Base-by-base conservation (phyloP, 2,888 invertebrate genomes). In the Schizaphis graminum region DNA sequence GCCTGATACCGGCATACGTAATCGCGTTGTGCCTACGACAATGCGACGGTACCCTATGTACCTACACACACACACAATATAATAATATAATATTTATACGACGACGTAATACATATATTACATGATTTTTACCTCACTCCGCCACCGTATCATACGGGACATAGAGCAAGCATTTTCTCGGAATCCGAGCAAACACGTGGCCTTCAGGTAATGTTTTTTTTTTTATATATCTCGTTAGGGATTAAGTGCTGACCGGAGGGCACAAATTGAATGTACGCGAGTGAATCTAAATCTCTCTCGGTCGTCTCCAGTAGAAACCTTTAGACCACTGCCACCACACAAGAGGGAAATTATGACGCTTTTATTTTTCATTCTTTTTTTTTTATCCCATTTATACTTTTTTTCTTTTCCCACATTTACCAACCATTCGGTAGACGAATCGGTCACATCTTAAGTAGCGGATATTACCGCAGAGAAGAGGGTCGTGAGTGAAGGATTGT, bases 321-420 rank as follows among this genome's bases (percentile, higher is more conserved):
- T 53, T 77, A 35, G 35, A 16, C 77, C 5, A 16, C 24, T 5
- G 47, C 88, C 26, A 0, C n/a, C 3, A n/a, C 86, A 67, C 49
- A 41, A 92, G 88, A 88, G 88, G 67, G 88, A 53, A 92, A 92
- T 88, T 92, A 92, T 88, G 88, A 92, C 67, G 92, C 88, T 88
- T 92, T 92, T 67, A 92, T 87, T 92, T 86, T 86, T 86, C 57
- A 24, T n/a, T n/a, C 8, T 4, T n/a, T 61, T n/a, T 7, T 47
- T n/a, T 61, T 35, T 8, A 61, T 61, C n/a, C 44, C 90, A 67
- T 90, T 90, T 90, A 67, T 90, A 90, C 47, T 26, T 91, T 91
- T 47, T 57, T 89, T 21, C 47, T 28, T 53, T 41, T 56, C 44
- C 24, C 53, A 56, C 56, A 57, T 91, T 57, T 13, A 0, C n/a